These are phyloP conservation scores for Ochropleura plecta DNA, from an alignment of 2,888 invertebrate genomes.

Conservation along the genomic window DNA sequence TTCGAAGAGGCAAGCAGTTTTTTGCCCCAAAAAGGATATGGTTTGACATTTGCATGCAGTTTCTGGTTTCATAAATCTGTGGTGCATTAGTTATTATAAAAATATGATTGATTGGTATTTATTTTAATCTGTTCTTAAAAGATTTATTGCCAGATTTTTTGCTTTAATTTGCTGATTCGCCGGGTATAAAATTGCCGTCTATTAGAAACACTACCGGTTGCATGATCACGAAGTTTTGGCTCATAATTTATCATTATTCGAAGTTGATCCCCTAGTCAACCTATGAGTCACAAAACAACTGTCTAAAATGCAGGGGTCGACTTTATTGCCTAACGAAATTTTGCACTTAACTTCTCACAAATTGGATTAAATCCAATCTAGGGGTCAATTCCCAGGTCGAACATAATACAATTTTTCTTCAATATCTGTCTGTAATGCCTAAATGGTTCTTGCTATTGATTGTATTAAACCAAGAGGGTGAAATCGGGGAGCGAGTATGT, in stretches of 20 bases:
- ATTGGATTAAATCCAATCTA: constrained; percentile 18
- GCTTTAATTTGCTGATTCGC: constrained; percentile 13
- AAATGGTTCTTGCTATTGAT: constrained; percentile 2
- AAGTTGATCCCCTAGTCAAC: neutral
- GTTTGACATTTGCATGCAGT: constrained; percentile 54
- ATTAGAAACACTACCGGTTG: constrained; percentile 17
- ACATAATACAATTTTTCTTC: neutral
- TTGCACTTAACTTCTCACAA: constrained; percentile 3
- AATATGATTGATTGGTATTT: constrained; percentile 48
- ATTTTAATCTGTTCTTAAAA: constrained; percentile 20
- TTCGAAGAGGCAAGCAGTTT: constrained; percentile 53
- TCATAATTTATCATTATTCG: constrained; percentile 1
- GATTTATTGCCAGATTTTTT: constrained; percentile 25
- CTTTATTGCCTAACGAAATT: constrained; percentile 5
- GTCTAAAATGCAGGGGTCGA: neutral
- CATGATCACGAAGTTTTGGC: neutral
- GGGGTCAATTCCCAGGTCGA: constrained; percentile 4
- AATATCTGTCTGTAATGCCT: neutral
- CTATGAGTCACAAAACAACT: neutral
- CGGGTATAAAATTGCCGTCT: neutral
- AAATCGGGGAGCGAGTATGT: neutral
- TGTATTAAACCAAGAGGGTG: neutral
- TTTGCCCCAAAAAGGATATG: constrained; percentile 54
- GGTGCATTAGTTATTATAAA: constrained; percentile 33
- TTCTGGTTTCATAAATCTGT: constrained; percentile 45